Evolutionary conservation across 2,113 vertebrate genomes (phyloP).

Genomic region (Leptocoma aspasia): DNA sequence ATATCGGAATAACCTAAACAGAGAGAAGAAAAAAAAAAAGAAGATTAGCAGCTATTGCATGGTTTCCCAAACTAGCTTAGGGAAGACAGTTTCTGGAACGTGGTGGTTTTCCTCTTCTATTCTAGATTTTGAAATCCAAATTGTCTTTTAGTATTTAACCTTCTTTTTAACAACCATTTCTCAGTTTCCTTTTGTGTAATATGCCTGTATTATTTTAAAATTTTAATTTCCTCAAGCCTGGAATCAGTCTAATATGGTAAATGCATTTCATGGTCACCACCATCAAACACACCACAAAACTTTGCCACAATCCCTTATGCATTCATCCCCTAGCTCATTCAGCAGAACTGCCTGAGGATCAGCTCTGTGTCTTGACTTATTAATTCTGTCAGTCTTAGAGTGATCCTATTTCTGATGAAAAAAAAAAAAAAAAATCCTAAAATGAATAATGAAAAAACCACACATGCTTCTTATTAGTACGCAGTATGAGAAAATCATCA

Average conservation of each 20-base stretch:
- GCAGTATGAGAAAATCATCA: not conserved
- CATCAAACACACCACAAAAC: not conserved
- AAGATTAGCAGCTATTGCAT: not conserved
- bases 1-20: not conserved
- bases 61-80: not conserved
- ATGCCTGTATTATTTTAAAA: not conserved
- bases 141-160: not conserved
- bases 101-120: not conserved
- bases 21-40: too few relatives aligned
- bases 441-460: not conserved
- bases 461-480: not conserved
- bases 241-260: not conserved
- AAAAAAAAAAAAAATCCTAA: not conserved
- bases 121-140: not conserved
- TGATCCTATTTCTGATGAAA: not conserved
- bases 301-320: not conserved
- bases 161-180: not conserved
- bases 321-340: not conserved
- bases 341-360: not conserved
- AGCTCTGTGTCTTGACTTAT: not conserved
- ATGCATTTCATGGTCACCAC: not conserved
- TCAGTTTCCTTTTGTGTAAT: not conserved
- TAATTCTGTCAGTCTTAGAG: not conserved
- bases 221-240: not conserved
- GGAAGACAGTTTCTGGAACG: not conserved